Conservation (phyloP, 2,113 vertebrate genomes). For the Corvus moneduloides region DNA sequence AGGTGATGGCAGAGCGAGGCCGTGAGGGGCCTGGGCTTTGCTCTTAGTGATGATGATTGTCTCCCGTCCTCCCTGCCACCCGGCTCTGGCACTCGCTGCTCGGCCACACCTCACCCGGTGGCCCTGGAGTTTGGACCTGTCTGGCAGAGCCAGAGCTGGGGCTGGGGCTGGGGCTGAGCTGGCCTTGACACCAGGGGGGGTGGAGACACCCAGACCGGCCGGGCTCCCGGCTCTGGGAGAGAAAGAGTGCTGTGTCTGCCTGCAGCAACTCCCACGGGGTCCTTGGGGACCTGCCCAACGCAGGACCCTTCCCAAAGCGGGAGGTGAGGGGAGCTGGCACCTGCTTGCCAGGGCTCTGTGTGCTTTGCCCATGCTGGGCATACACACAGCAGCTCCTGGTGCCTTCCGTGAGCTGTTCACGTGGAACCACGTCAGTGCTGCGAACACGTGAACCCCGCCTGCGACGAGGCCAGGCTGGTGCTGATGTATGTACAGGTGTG, state of each 20-base stretch:
- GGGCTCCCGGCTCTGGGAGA: neutral
- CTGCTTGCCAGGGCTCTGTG: fast-evolving
- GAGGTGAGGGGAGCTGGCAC: neutral
- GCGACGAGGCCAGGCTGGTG: fast-evolving
- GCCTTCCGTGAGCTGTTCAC: fast-evolving
- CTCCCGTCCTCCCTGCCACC: neutral
- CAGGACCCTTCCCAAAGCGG: fast-evolving
- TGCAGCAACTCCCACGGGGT: neutral
- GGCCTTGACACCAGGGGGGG: fast-evolving
- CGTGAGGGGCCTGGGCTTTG: neutral
- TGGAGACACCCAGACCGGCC: fast-evolving
- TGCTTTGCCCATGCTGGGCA: neutral
- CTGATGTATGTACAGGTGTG: neutral
- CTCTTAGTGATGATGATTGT: neutral
- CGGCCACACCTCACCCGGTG: neutral
- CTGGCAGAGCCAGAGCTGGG: neutral
- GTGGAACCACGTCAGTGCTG: fast-evolving
- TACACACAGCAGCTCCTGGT: fast-evolving
- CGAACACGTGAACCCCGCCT: fast-evolving
- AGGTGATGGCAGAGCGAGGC: neutral
- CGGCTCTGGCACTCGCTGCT: fast-evolving
- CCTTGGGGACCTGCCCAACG: neutral
- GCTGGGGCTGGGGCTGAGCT: neutral
- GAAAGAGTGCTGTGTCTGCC: neutral
- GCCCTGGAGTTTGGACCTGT: neutral